Percentiles rank a stretch among this genome's conserved stretches.
Evolutionary conservation across 2,888 invertebrate genomes (phyloP).

Genomic region (Drosophila antonietae): DNA sequence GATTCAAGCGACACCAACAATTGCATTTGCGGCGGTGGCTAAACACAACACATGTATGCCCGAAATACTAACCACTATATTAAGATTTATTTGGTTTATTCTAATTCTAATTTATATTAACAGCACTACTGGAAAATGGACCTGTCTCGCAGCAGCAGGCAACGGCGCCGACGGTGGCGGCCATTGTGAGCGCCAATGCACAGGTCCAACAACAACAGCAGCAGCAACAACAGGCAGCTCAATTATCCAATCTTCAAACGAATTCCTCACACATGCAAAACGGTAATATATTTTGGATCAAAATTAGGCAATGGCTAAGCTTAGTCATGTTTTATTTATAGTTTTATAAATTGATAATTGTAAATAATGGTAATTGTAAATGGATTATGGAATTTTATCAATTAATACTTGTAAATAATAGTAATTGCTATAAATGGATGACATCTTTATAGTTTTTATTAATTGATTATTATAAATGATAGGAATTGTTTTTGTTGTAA

Average conservation of each 20-base stretch:
- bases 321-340: background rate
- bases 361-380: background rate
- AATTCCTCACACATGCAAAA: slow-evolving; percentile 84
- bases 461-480: background rate
- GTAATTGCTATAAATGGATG: background rate
- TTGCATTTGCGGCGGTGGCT: slow-evolving; percentile 88
- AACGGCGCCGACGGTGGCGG: slow-evolving; percentile 76
- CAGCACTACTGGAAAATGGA: slow-evolving; percentile 84
- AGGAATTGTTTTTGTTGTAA: background rate
- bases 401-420: background rate
- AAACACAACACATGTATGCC: slow-evolving; percentile 85
- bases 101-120: slow-evolving; percentile 10
- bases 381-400: background rate
- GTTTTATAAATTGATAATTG: background rate
- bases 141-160: slow-evolving; percentile 78
- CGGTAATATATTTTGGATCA: slow-evolving; percentile 58
- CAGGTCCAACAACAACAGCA: slow-evolving; percentile 59
- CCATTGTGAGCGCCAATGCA: slow-evolving; percentile 78
- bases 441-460: background rate
- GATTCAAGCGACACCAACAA: slow-evolving; percentile 84
- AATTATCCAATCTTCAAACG: slow-evolving; percentile 84
- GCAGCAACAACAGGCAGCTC: slow-evolving; percentile 67
- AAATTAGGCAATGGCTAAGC: background rate
- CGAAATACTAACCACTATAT: background rate
- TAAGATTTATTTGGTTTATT: background rate